phyloP scores from a whole-genome alignment of 2,113 vertebrate species.

The Hippocampus barbouri region DNA sequence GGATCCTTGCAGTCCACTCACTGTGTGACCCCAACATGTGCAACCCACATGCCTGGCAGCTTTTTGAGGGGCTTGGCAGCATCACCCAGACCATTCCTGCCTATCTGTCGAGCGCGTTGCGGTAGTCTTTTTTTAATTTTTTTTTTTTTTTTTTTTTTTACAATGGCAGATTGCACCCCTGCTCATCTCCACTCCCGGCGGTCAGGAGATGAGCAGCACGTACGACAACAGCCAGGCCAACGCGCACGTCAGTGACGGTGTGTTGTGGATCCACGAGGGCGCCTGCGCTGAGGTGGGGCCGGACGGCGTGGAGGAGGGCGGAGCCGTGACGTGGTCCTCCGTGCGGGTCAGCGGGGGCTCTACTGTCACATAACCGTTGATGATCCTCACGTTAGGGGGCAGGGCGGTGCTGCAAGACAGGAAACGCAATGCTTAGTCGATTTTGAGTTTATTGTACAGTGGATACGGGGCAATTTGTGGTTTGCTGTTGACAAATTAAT shows the following conservation, averaged over 20 bases:
- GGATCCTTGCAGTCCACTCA: neutral
- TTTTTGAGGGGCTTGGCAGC: neutral
- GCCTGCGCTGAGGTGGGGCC: conserved; percentile 54
- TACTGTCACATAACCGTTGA: conserved; percentile 81
- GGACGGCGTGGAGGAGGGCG: conserved; percentile 40
- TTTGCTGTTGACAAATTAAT: neutral
- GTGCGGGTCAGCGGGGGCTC: conserved; percentile 71
- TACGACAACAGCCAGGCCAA: conserved; percentile 65
- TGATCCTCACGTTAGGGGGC: conserved; percentile 77
- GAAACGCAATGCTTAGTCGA: neutral
- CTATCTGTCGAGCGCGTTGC: conserved; percentile 1
- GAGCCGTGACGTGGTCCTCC: conserved; percentile 3
- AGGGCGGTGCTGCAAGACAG: conserved; percentile 76
- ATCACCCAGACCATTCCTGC: conserved; percentile 21
- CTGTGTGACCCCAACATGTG: neutral
- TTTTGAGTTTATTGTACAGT: neutral
- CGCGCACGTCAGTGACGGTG: conserved; percentile 45
- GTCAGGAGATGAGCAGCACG: conserved; percentile 82
- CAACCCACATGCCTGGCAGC: neutral
- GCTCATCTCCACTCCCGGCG: conserved; percentile 18
- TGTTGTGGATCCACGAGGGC: conserved; percentile 7
- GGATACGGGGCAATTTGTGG: too few species aligned
- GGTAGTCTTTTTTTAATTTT: conserved; percentile 20
- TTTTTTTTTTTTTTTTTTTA: neutral
- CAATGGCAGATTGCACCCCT: conserved; percentile 24